Evolutionary conservation across 2,113 vertebrate genomes (phyloP), one percentile per base, ranked within the genome.

Genomic region (Thermophis baileyi): DNA sequence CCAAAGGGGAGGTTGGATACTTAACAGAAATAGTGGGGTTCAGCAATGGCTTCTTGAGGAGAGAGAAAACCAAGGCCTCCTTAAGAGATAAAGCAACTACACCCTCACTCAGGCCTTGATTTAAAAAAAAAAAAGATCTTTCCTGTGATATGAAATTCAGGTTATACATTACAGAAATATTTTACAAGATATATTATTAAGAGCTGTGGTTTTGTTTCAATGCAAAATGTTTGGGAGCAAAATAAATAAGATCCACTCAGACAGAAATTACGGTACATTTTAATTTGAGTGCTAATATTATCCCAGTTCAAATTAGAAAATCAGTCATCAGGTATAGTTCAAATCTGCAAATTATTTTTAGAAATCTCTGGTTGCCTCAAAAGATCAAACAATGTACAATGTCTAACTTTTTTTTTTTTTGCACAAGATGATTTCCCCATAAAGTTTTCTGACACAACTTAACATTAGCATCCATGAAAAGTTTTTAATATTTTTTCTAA

Each of bases 401-500:
- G 4, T n/a, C 87, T 3, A 27, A 4, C 8, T n/a, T n/a, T 44
- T 30, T 14, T 53, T 51, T 51, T 53, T 50, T 51, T 51, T 14
- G 30, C 2, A 87, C 35, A 35, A 89, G 3, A 35, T 6, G 87
- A 51, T 35, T 46, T 22, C 10, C 11, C 22, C 40, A 25, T 57
- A 46, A 63, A 89, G 1, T 60, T 49, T 47, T 89, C 4, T 30
- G 55, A 63, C 18, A 63, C 44, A 47, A 24, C 25, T 10, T 57
- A 14, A 30, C 2, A n/a, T 49, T 87, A 88, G 63, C 93, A 60
- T 93, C 92, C 93, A 10, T 47, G 9, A 91, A 49, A 2, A 89
- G 89, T 94, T 94, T 93, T 92, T 24, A 44, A 35, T 20, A 88
- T 53, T 7, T 4, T 40, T 89, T 89, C 95, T 95, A 88, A 96